Evolutionary conservation across 2,113 vertebrate species (phyloP).

Genomic region (Mormyrus lacerda): DNA sequence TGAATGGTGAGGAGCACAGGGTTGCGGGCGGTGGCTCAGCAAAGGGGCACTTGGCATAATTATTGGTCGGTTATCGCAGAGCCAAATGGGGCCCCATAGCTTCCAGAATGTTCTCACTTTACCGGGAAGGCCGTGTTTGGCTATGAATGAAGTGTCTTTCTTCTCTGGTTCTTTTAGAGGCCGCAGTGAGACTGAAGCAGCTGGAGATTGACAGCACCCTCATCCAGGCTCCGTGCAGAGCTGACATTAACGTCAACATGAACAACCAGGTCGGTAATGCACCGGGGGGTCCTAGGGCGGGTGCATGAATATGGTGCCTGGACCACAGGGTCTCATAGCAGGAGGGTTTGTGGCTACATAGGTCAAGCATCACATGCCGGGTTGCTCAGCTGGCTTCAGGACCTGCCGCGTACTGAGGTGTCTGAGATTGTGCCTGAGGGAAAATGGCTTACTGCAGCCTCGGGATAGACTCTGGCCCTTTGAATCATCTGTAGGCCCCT

Average conservation of each 20-base stretch:
- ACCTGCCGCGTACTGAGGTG: not conserved
- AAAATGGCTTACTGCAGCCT: not conserved
- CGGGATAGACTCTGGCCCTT: not conserved
- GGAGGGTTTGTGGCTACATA: too few relatives aligned
- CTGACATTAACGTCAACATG: constrained; percentile 69
- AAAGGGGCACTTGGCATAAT: not conserved
- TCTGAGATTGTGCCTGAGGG: not conserved
- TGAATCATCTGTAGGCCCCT: not conserved
- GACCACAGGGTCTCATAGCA: too few relatives aligned
- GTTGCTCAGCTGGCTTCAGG: not conserved
- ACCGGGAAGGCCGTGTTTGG: not conserved
- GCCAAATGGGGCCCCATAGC: not conserved
- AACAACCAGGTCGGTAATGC: constrained; percentile 70
- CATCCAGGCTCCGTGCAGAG: constrained; percentile 23
- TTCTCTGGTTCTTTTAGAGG: constrained; percentile 51
- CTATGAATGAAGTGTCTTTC: not conserved
- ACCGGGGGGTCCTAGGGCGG: not conserved
- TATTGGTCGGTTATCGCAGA: not conserved
- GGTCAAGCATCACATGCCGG: not conserved
- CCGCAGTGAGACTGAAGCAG: constrained; percentile 75
- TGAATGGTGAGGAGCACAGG: constrained; percentile 58
- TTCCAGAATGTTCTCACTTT: not conserved
- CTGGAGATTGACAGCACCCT: constrained; percentile 64
- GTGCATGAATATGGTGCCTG: not conserved
- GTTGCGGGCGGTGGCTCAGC: not conserved